A percentile compares a stretch with the other conserved stretches of the same genome.
phyloP scores from a whole-genome alignment of 2,888 invertebrate species.

The Alsophila aescularia region DNA sequence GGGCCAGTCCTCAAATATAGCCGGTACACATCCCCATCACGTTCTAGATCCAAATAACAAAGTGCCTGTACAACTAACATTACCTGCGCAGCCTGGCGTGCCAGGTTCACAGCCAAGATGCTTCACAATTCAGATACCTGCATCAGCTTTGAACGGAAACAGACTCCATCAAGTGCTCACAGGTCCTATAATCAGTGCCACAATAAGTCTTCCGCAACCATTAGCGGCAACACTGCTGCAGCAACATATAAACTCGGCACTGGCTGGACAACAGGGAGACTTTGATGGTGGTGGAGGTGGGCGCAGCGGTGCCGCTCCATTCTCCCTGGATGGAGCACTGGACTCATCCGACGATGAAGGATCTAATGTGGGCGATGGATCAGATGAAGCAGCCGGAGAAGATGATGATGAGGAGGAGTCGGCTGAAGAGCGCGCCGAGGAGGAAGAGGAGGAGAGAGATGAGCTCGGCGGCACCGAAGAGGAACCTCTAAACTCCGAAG shows the following conservation, averaged over 20 bases:
- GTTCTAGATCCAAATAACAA: constrained; percentile 75
- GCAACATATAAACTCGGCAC: constrained; percentile 93
- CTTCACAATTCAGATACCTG: constrained; percentile 95
- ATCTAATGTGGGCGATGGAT: constrained; percentile 82
- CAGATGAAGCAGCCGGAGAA: constrained; percentile 89
- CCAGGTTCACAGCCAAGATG: constrained; percentile 89
- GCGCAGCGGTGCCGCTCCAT: constrained; percentile 72
- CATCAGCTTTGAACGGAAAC: constrained; percentile 91
- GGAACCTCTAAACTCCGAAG: constrained; percentile 98
- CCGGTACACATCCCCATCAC: constrained; percentile 71
- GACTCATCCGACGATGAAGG: constrained; percentile 91
- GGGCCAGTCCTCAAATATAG: constrained; percentile 60
- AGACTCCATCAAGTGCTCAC: constrained; percentile 90
- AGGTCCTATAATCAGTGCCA: constrained; percentile 94
- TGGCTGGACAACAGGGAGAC: constrained; percentile 81
- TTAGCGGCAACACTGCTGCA: constrained; percentile 93
- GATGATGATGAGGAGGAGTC: constrained; percentile 92
- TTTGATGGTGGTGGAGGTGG: constrained; percentile 80
- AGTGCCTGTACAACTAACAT: constrained; percentile 88
- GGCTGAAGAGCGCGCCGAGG: constrained; percentile 86
- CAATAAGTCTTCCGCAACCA: constrained; percentile 93
- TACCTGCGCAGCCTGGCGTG: constrained; percentile 91
- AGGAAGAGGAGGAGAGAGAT: constrained; percentile 88
- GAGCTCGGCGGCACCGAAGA: constrained; percentile 87
- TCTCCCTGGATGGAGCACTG: constrained; percentile 86